Base-by-base conservation (phyloP, 1,140 invertebrate genomes). In the Brachionus rubens region DNA sequence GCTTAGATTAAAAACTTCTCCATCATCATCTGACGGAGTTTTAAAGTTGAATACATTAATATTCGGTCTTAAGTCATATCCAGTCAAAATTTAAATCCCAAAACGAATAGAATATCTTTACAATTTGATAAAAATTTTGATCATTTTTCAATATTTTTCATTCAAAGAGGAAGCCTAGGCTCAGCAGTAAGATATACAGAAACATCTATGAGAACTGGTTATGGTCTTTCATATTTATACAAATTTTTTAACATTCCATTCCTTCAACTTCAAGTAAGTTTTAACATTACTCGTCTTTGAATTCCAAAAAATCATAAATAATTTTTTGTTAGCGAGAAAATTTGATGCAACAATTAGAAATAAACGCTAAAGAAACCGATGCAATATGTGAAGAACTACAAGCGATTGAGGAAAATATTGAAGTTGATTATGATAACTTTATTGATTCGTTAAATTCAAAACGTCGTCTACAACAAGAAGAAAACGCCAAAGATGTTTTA, bases 171-270 rank as follows among this genome's bases (percentile, higher is more conserved):
- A 7, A 79, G 81, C 70, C 84, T 81, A 48, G 83, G 86, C 76
- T 89, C 88, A 0, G 88, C 91, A 81, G 88, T 96, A 26, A 87
- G 92, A 59, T 96, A 94, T 82, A 90, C 92, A 2, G 93, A 96
- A 82, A 89, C 92, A 0, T 97, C 94, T 1, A 97, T 98, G 94
- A 88, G 92, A 81, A 97, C 96, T 87, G 93, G 93, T 9, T 97
- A 96, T 87, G 95, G 95, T 30, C 84, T 98, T 52, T 92, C 93
- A 83, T 88, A 94, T 76, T 85, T 98, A 36, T 93, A 98, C 85
- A 94, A 94, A 86, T 98, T 97, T 84, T 92, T 98, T 80, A 97
- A 96, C 86, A 86, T 98, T 78, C 95, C 95, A 75, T 98, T 96
- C 81, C 87, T 98, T 40, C 90, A 93, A 81, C 84, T 98, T 16